Base-by-base conservation (phyloP, 2,888 invertebrate species). In the Himalopsyche japonica region DNA sequence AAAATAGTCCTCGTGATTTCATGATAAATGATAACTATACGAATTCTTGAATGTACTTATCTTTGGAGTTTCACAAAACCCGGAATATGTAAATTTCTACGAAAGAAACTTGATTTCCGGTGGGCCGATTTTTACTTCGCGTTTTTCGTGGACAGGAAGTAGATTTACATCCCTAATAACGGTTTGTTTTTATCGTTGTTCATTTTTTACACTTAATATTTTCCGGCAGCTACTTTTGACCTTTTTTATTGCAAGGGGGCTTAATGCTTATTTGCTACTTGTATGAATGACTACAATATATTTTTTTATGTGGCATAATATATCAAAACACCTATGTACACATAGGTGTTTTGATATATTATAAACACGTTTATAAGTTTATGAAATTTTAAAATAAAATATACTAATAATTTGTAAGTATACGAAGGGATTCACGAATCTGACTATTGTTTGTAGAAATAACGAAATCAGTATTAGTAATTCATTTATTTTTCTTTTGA, bases 81-180 rank as follows among this genome's bases (percentile, higher is more conserved):
- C 20, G 57, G 57, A 57, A 57, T 34, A 82, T 82, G 82, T 77
- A 82, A 82, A 82, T 82, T 82, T 77, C 8, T 43, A 24, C 43
- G 57, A 57, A 57, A 57, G 57, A 79, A 43, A 79, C 43, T 6
- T 32, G 27, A 34, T 70, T 15, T 24, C 20, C 27, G 76, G n/a
- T 12, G 49, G n/a, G 20, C 10, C 30, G 18, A 1, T 49, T 79
- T 64, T 82, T 82, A 47, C 76, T 43, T 76, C 43, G 47, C 27
- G 27, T 57, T 82, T 57, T 82, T 82, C 81, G 48, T 48, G 48
- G 18, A 32, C 43, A 64, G 70, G 82, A 82, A 82, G 48, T 49
- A 79, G 57, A 83, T 85, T 85, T 81, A 85, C 83, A 83, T 85
- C 79, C 82, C 48, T 83, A 83, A 85, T 85, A 85, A 83, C 79